These are phyloP conservation scores for Trialeurodes vaporariorum DNA, from an alignment of 1,140 invertebrate genomes.

Conservation along the genomic window DNA sequence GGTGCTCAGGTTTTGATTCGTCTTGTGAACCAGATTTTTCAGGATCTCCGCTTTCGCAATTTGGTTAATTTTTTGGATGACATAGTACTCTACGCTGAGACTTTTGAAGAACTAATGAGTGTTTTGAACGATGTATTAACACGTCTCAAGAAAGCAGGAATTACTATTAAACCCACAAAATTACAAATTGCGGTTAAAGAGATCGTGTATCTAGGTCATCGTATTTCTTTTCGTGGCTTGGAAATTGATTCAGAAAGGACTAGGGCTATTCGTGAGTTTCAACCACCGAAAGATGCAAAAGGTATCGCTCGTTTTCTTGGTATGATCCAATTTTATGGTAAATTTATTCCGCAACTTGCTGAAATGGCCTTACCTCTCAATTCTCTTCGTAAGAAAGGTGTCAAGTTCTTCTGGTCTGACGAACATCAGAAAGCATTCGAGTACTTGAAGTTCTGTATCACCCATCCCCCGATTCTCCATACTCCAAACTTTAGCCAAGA, in stretches of 20 bases:
- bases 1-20: conserved; percentile 35
- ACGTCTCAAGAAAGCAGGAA: conserved; percentile 8
- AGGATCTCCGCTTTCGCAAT: too few species aligned
- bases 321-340: too few species aligned
- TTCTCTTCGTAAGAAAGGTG: too few species aligned
- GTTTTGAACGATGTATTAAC: conserved; percentile 6
- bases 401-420: too few species aligned
- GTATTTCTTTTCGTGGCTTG: conserved; percentile 22
- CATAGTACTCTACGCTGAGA: conserved; percentile 3
- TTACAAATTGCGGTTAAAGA: conserved; percentile 27
- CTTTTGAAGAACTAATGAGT: conserved; percentile 7
- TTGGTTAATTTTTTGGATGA: conserved; percentile 11
- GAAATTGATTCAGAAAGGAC: conserved; percentile 19
- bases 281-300: too few species aligned
- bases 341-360: too few species aligned
- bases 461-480: too few species aligned
- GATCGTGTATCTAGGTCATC: conserved; percentile 28
- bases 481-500: too few species aligned
- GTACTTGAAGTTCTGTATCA: too few species aligned
- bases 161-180: conserved; percentile 23
- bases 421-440: too few species aligned
- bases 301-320: too few species aligned
- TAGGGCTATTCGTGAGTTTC: conserved; percentile 16
- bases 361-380: too few species aligned
- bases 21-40: conserved; percentile 28